phyloP scores from a whole-genome alignment of 2,113 vertebrate genomes.

The Pedionomus torquatus region DNA sequence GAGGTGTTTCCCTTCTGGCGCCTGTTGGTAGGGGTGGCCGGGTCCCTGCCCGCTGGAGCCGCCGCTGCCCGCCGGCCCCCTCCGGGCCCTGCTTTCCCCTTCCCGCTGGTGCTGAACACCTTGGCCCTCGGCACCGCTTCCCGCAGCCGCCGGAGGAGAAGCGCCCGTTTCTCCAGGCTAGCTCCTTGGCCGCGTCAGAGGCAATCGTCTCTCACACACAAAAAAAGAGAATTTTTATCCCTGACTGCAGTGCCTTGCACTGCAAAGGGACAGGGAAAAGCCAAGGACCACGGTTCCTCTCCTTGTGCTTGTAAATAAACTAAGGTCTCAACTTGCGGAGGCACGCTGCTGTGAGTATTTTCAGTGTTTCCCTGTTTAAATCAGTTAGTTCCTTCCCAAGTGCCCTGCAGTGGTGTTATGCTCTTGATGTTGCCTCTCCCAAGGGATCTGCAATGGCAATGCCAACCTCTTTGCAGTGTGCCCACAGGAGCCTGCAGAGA shows the following conservation, averaged over 20 bases:
- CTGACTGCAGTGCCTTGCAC: fast-evolving
- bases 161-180: neutral
- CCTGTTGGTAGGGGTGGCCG: fast-evolving
- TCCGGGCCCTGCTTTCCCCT: neutral
- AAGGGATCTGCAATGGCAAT: neutral
- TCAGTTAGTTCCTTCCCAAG: fast-evolving
- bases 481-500: fast-evolving
- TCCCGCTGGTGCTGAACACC: neutral
- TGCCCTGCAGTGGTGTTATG: neutral
- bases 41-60: fast-evolving
- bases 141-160: neutral
- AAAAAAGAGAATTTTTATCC: neutral
- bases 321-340: neutral
- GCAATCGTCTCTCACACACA: fast-evolving
- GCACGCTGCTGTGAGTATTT: fast-evolving
- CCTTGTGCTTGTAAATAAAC: neutral
- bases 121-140: neutral
- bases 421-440: neutral
- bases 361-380: neutral
- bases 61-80: neutral
- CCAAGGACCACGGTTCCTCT: fast-evolving
- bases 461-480: neutral
- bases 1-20: too few species aligned
- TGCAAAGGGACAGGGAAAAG: neutral
- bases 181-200: neutral